Evolutionary conservation across 2,113 vertebrate genomes (phyloP).

Genomic region (Sarotherodon lohbergeri): DNA sequence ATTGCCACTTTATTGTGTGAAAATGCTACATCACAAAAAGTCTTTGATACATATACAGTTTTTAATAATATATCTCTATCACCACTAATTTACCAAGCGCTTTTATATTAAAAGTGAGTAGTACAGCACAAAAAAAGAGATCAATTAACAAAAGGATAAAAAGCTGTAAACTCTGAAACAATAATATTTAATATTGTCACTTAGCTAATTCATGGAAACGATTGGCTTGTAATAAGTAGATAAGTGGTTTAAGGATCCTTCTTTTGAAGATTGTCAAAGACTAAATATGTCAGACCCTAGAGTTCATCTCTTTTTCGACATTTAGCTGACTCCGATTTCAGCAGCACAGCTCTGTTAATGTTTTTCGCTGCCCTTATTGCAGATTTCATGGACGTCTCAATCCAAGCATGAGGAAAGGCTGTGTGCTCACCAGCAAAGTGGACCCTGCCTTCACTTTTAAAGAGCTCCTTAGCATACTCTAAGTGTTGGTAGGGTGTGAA

Average conservation of each 20-base stretch:
- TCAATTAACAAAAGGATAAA: background rate
- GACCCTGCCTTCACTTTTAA: constrained; percentile 53
- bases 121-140: background rate
- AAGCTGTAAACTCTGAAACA: background rate
- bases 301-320: background rate
- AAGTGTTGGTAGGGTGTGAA: constrained; percentile 75
- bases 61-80: background rate
- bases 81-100: background rate
- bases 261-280: background rate
- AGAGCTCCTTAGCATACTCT: constrained; percentile 55
- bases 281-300: background rate
- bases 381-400: constrained; percentile 76
- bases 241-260: background rate
- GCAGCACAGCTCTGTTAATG: constrained; percentile 45
- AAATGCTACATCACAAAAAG: background rate
- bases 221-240: background rate
- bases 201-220: background rate
- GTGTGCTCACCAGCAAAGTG: constrained; percentile 79
- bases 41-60: fast-evolving
- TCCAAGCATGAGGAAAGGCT: constrained; percentile 73
- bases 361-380: constrained; percentile 62
- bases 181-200: background rate
- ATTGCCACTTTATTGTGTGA: background rate
- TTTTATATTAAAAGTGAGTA: fast-evolving
- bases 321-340: background rate